phyloP scores from a whole-genome alignment of 2,797 vertebrate genomes.

The Pseudochirops cupreus region DNA sequence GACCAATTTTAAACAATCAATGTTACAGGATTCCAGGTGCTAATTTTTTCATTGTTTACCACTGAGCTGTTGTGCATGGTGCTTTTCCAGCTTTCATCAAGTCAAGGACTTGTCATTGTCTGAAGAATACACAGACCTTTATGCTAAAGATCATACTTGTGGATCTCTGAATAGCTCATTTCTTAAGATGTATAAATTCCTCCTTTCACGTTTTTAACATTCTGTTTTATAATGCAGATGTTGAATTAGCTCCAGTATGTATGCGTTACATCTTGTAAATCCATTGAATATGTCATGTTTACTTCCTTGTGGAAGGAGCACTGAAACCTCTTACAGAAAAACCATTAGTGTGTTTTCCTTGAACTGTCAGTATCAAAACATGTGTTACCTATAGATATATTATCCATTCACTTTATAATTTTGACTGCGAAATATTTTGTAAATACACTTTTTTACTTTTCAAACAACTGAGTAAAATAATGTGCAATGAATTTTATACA shows the following conservation, averaged over 20 bases:
- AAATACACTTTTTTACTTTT: slow-evolving; percentile 93
- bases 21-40: slow-evolving; percentile 86
- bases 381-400: slow-evolving; percentile 83
- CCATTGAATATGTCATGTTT: slow-evolving; percentile 86
- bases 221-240: slow-evolving; percentile 87
- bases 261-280: slow-evolving; percentile 87
- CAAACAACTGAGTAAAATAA: slow-evolving; percentile 91
- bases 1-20: slow-evolving; percentile 93
- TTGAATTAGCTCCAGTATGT: slow-evolving; percentile 84
- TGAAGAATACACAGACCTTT: slow-evolving; percentile 80
- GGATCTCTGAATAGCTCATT: slow-evolving; percentile 84
- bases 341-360: slow-evolving; percentile 85
- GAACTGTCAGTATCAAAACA: slow-evolving; percentile 85
- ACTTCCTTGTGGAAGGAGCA: slow-evolving; percentile 87
- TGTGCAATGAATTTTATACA: slow-evolving; percentile 92
- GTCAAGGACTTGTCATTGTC: slow-evolving; percentile 84
- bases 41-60: slow-evolving; percentile 87
- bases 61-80: slow-evolving; percentile 88
- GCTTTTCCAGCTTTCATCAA: slow-evolving; percentile 86
- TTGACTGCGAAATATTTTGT: slow-evolving; percentile 90
- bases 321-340: slow-evolving; percentile 84
- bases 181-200: slow-evolving; percentile 87
- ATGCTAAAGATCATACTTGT: slow-evolving; percentile 76
- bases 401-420: slow-evolving; percentile 89
- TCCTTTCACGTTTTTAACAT: slow-evolving; percentile 86